A percentile compares a stretch with the other conserved stretches of the same genome.
These are phyloP conservation scores for Morpho achilles DNA, from an alignment of 2,888 invertebrate genomes.

Conservation along the genomic window DNA sequence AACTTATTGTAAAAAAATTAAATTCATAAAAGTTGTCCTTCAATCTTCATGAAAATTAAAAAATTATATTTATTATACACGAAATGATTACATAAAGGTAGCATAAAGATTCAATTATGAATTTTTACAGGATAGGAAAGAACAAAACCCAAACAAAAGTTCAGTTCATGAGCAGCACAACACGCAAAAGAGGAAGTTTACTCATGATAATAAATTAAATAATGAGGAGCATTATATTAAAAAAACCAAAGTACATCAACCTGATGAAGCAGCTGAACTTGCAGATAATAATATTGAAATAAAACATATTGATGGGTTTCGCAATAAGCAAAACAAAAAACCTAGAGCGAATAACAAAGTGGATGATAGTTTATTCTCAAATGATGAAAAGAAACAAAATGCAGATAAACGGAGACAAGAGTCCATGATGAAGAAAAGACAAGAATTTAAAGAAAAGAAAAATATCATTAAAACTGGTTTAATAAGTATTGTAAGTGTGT, in stretches of 20 bases:
- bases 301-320: conserved; percentile 2
- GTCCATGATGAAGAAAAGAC: conserved; percentile 82
- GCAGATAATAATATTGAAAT: conserved; percentile 1
- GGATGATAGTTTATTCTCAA: conserved; percentile 10
- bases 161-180: conserved; percentile 42
- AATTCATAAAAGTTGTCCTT: too few species aligned
- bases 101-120: too few species aligned
- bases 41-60: too few species aligned
- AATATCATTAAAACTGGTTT: conserved; percentile 82
- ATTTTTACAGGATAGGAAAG: background rate
- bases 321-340: background rate
- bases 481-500: conserved; percentile 77
- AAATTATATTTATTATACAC: too few species aligned
- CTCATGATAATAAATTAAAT: conserved; percentile 27
- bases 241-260: conserved; percentile 19
- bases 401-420: conserved; percentile 78
- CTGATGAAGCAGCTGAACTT: conserved; percentile 17
- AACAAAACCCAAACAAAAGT: conserved; percentile 12
- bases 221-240: conserved; percentile 15
- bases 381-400: conserved; percentile 26
- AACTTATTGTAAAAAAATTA: too few species aligned
- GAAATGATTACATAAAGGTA: too few species aligned
- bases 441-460: conserved; percentile 82
- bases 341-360: conserved; percentile 1
- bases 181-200: conserved; percentile 60